These are phyloP conservation scores for Drosophila mayri DNA, from an alignment of 1,140 invertebrate species.

Conservation along the genomic window DNA sequence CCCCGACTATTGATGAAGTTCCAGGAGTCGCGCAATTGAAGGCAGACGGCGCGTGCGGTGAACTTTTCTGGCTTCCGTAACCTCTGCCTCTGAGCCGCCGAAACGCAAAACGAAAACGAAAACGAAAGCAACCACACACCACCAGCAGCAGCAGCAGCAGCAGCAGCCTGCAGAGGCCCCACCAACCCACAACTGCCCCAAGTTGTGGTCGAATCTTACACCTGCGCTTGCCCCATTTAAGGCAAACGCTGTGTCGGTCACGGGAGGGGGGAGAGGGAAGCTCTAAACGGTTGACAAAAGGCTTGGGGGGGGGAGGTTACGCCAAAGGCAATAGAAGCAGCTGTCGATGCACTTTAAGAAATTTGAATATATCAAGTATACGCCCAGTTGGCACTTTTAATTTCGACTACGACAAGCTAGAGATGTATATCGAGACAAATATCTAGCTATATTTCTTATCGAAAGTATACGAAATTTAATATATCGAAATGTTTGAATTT, in stretches of 20 bases:
- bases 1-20: constrained; percentile 67
- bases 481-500: not conserved
- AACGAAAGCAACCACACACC: constrained; percentile 6
- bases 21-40: constrained; percentile 55
- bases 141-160: not conserved
- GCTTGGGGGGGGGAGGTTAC: constrained; percentile 18
- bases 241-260: not conserved
- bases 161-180: not conserved
- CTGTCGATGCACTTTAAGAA: constrained; percentile 8
- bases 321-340: constrained; percentile 10
- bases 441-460: not conserved
- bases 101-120: not conserved
- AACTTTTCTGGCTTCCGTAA: constrained; percentile 58
- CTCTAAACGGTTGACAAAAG: constrained; percentile 48
- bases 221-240: constrained; percentile 28
- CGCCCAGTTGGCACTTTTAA: not conserved
- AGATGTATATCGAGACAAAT: not conserved
- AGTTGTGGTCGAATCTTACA: constrained; percentile 56
- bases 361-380: constrained; percentile 15
- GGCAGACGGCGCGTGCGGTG: constrained; percentile 67
- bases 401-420: not conserved
- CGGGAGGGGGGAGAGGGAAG: not conserved
- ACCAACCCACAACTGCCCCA: not conserved
- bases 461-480: not conserved
- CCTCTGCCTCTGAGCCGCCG: constrained; percentile 12